Evolutionary conservation across 1,140 invertebrate species (phyloP).

Genomic region (Notospermus geniculatus): DNA sequence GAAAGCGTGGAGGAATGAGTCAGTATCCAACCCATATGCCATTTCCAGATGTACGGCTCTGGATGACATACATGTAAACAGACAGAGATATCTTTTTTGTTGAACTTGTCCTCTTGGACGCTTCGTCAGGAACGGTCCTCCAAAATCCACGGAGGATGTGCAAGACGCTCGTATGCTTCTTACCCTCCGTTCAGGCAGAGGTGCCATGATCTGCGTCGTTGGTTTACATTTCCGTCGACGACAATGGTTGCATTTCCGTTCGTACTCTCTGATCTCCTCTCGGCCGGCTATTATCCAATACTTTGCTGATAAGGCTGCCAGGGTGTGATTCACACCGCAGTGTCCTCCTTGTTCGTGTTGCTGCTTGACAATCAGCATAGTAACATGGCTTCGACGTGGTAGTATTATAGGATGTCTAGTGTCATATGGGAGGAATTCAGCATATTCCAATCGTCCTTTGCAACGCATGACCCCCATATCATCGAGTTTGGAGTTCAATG

Average conservation of each 20-base stretch:
- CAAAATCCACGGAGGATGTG: conserved; percentile 14
- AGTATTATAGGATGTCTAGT: conserved; percentile 12
- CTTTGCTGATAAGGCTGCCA: background rate
- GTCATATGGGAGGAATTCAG: background rate
- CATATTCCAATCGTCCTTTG: background rate
- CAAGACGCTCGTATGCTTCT: background rate
- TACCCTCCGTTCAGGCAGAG: background rate
- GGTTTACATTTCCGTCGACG: background rate
- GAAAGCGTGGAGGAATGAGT: conserved; percentile 17
- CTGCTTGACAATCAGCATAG: conserved; percentile 5
- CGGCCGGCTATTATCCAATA: conserved; percentile 10
- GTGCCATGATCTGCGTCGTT: background rate
- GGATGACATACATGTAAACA: conserved; percentile 18
- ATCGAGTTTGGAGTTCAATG: background rate
- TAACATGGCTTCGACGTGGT: background rate
- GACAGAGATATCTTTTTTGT: conserved; percentile 17
- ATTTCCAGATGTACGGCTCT: conserved; percentile 22
- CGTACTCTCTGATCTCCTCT: background rate
- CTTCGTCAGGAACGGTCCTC: conserved; percentile 17
- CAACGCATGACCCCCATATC: background rate
- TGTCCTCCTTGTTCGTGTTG: background rate
- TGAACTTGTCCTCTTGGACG: conserved; percentile 12
- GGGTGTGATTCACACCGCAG: background rate
- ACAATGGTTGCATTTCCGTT: background rate
- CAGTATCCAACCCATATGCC: conserved; percentile 12